Evolutionary conservation across 2,888 invertebrate genomes (phyloP).

Genomic region (Blastobasis adustella): DNA sequence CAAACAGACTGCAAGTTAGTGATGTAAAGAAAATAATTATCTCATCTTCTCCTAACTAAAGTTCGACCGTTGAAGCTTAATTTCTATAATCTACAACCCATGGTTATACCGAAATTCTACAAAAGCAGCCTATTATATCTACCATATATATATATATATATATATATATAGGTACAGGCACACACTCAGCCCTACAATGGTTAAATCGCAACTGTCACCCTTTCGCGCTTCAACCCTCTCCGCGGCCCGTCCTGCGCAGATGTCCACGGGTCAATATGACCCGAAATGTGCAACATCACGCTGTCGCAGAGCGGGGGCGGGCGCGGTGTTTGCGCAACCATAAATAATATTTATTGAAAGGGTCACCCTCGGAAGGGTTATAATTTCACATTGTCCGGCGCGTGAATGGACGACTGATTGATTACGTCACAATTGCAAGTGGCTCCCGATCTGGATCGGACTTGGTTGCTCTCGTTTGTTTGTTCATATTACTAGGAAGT

Average conservation of each 20-base stretch:
- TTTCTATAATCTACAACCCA: too few species aligned
- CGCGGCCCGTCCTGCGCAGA: slow-evolving; percentile 31
- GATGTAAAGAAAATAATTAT: too few species aligned
- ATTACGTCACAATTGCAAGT: slow-evolving; percentile 3
- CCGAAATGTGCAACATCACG: slow-evolving; percentile 40
- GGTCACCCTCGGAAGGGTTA: slow-evolving; percentile 29
- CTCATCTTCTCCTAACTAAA: too few species aligned
- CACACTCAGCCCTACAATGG: background rate
- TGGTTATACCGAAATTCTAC: too few species aligned
- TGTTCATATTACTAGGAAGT: too few species aligned
- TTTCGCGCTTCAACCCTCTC: slow-evolving; percentile 36
- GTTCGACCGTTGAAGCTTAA: too few species aligned
- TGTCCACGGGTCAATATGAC: slow-evolving; percentile 32
- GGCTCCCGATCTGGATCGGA: too few species aligned
- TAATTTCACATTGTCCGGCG: slow-evolving; percentile 34
- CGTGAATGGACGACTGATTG: slow-evolving; percentile 14
- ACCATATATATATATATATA: too few species aligned
- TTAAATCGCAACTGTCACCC: slow-evolving; percentile 11
- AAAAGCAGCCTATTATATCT: too few species aligned
- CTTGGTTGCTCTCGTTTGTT: too few species aligned
- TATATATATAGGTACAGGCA: too few species aligned
- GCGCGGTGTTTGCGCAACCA: slow-evolving; percentile 20
- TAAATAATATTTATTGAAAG: slow-evolving; percentile 32
- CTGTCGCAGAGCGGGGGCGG: slow-evolving; percentile 8
- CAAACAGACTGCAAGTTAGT: too few species aligned